Evolutionary conservation across 2,797 vertebrate genomes (phyloP).

Genomic region (Leptatherina wallacei): DNA sequence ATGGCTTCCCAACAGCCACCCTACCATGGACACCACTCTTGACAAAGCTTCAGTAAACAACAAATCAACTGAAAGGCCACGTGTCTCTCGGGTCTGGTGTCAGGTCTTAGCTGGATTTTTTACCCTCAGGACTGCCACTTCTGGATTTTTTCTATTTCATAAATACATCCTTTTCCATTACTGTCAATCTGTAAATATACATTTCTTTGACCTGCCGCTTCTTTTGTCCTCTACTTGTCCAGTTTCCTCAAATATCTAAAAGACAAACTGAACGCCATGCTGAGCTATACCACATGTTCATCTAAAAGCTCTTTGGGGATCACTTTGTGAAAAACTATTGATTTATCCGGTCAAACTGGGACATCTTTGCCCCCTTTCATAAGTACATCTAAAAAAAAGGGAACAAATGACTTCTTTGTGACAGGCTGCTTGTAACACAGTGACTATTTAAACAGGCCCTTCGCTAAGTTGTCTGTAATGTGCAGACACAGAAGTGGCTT

Average conservation of each 20-base stretch:
- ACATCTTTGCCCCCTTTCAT: no score
- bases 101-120: no score
- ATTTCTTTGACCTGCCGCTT: background rate
- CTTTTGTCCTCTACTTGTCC: background rate
- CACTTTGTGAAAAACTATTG: background rate
- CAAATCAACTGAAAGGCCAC: no score
- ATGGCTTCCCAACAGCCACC: background rate
- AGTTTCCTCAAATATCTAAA: background rate
- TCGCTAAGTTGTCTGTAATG: background rate
- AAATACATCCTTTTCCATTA: background rate
- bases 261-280: no score
- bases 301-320: no score
- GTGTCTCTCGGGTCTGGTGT: no score
- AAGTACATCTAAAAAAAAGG: no score
- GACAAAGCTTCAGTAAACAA: background rate
- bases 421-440: no score
- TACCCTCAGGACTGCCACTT: no score
- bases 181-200: background rate
- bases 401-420: no score
- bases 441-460: background rate
- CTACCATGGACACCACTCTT: background rate
- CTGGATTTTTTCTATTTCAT: background rate
- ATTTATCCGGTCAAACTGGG: background rate
- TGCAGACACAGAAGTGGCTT: background rate
- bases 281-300: no score